A percentile compares a stretch with the other conserved stretches of the same genome.
These are phyloP conservation scores for Erebia ligea DNA, from an alignment of 2,888 invertebrate species.

Conservation along the genomic window DNA sequence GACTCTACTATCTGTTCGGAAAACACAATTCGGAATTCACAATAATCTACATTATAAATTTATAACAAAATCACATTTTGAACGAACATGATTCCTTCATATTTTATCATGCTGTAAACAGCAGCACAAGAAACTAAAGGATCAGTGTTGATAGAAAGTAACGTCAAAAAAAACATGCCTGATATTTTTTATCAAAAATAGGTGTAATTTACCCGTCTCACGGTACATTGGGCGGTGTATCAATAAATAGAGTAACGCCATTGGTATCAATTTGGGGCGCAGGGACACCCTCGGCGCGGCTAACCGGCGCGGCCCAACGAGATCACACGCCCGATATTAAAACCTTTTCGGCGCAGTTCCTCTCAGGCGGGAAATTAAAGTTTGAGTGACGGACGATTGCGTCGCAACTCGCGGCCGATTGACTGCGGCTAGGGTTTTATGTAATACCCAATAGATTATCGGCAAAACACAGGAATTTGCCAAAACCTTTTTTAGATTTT, in stretches of 20 bases:
- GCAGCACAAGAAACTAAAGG: no score
- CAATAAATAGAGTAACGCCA: background rate
- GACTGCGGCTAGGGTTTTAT: background rate
- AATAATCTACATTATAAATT: no score
- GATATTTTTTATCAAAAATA: background rate
- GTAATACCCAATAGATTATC: background rate
- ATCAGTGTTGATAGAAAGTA: no score
- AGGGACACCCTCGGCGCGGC: conserved; percentile 1
- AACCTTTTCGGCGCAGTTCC: conserved; percentile 1
- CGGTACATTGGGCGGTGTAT: background rate
- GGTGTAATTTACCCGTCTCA: background rate
- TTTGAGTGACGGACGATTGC: background rate
- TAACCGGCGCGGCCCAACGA: background rate
- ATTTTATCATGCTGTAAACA: no score
- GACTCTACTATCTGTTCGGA: no score
- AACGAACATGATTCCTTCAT: no score
- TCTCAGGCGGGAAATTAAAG: conserved; percentile 11
- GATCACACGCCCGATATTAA: background rate
- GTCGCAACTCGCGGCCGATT: background rate
- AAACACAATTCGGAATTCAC: no score
- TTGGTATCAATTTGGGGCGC: background rate
- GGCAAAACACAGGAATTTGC: background rate
- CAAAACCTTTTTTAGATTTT: no score
- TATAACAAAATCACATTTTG: no score
- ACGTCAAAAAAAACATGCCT: background rate